A percentile compares a stretch with the other conserved stretches of the same genome.
Conservation (phyloP, 2,888 invertebrate species). For the Autographa pulchrina region DNA sequence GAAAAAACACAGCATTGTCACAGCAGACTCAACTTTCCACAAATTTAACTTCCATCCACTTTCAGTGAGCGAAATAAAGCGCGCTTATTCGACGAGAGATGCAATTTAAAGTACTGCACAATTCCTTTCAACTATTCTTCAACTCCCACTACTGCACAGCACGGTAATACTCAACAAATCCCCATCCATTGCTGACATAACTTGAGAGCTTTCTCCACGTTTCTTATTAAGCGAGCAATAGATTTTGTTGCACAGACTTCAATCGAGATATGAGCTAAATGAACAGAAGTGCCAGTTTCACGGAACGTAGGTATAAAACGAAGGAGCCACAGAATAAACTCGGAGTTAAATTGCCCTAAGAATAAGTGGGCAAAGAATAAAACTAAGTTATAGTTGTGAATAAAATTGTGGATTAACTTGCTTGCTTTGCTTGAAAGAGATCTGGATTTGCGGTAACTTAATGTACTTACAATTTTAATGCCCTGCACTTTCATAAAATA, state of each 20-base stretch:
- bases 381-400: constrained; percentile 41
- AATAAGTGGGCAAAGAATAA: constrained; percentile 58
- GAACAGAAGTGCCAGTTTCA: constrained; percentile 52
- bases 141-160: constrained; percentile 16
- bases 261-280: constrained; percentile 43
- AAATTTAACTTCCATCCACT: constrained; percentile 54
- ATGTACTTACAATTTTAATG: not conserved
- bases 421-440: constrained; percentile 33
- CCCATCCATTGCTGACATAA: constrained; percentile 40
- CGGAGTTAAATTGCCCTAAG: constrained; percentile 57
- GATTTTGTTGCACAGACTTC: constrained; percentile 18
- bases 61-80: constrained; percentile 53
- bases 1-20: constrained; percentile 32
- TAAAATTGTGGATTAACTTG: constrained; percentile 46
- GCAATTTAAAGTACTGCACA: constrained; percentile 64
- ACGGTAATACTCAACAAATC: constrained; percentile 24
- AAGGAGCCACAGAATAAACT: constrained; percentile 56
- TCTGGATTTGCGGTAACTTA: constrained; percentile 6
- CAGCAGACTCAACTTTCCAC: constrained; percentile 47
- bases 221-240: constrained; percentile 45
- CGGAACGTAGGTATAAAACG: constrained; percentile 45
- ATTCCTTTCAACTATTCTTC: constrained; percentile 46
- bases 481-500: not conserved
- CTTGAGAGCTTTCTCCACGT: not conserved
- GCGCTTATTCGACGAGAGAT: constrained; percentile 54